Percentiles rank a stretch among this genome's conserved stretches.
phyloP scores from a whole-genome alignment of 2,113 vertebrate species.

The Nannospalax galili region DNA sequence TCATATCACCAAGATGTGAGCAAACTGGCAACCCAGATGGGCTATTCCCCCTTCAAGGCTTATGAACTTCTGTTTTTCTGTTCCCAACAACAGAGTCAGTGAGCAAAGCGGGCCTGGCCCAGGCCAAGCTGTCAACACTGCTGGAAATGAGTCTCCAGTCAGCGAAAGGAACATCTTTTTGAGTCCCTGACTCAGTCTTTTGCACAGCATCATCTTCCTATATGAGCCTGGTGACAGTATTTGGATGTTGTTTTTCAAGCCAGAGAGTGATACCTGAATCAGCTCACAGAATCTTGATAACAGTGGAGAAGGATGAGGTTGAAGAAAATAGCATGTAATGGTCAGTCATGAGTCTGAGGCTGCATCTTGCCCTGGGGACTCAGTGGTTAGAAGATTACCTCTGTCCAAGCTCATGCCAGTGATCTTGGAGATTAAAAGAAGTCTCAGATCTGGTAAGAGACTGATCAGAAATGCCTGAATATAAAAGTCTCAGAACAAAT shows the following conservation, averaged over 20 bases:
- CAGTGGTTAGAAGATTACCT: too few species aligned
- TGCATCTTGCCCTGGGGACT: neutral
- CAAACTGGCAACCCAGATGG: neutral
- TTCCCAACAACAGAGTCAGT: neutral
- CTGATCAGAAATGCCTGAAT: too few species aligned
- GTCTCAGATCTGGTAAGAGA: neutral
- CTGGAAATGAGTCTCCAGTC: neutral
- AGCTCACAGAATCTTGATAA: neutral
- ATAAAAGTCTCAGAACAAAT: too few species aligned
- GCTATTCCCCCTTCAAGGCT: neutral
- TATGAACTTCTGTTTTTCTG: too few species aligned
- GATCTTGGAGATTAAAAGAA: neutral
- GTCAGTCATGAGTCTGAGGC: neutral
- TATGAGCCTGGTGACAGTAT: neutral
- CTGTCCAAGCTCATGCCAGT: too few species aligned
- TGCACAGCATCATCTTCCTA: neutral
- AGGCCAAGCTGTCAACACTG: neutral
- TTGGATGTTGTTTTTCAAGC: neutral
- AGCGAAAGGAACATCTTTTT: neutral
- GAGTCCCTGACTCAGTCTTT: neutral
- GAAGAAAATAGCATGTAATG: neutral
- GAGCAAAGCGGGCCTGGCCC: neutral
- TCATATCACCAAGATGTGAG: too few species aligned
- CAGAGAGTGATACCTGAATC: neutral
- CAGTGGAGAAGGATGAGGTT: neutral